Conservation (phyloP, 2,888 invertebrate species). For the Lithosia quadra region DNA sequence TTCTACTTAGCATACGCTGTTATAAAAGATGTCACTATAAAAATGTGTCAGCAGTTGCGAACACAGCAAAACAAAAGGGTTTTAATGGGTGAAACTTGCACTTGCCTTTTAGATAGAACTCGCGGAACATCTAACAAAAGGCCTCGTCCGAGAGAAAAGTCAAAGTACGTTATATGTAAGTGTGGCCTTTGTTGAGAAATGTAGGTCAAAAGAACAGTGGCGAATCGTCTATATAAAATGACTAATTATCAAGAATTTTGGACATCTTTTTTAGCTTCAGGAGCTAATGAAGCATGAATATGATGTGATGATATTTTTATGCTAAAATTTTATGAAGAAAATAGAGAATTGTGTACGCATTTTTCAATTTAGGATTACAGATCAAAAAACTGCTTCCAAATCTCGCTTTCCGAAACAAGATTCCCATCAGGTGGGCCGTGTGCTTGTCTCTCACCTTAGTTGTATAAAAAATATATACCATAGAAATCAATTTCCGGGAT, state of each 20-base stretch:
- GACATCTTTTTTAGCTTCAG: background rate
- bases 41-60: background rate
- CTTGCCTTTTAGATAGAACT: constrained; percentile 1
- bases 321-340: too few species aligned
- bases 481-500: too few species aligned
- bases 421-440: too few species aligned
- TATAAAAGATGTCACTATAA: background rate
- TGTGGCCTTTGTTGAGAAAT: constrained; percentile 7
- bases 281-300: background rate
- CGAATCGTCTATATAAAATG: background rate
- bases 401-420: too few species aligned
- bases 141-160: constrained; percentile 1
- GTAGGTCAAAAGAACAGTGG: constrained; percentile 5
- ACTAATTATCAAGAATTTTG: background rate
- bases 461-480: too few species aligned
- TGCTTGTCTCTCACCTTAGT: too few species aligned
- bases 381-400: too few species aligned
- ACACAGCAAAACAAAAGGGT: constrained; percentile 3
- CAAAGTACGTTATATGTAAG: background rate
- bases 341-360: too few species aligned
- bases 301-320: background rate
- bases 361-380: too few species aligned
- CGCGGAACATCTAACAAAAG: background rate
- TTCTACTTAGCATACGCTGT: constrained; percentile 17
- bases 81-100: background rate